A percentile compares a stretch with the other conserved stretches of the same genome.
Evolutionary conservation across 2,888 invertebrate species (phyloP).

Genomic region (Dermolepida albohirtum): DNA sequence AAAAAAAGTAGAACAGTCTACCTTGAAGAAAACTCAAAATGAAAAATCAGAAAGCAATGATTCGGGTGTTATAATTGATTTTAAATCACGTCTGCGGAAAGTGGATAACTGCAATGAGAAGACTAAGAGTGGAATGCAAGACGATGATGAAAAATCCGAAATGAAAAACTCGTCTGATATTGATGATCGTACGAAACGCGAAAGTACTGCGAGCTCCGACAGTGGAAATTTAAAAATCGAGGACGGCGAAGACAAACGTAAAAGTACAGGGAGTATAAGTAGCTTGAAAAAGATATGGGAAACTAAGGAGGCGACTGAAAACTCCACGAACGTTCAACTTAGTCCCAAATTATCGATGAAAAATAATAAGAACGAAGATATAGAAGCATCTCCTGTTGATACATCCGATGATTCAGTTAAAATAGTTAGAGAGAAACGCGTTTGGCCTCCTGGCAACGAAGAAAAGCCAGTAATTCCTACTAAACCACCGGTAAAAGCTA

Average conservation of each 20-base stretch:
- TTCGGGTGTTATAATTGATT: conserved; percentile 79
- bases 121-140: conserved; percentile 58
- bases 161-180: conserved; percentile 47
- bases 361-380: conserved; percentile 63
- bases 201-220: conserved; percentile 65
- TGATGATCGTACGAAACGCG: conserved; percentile 62
- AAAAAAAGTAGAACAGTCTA: conserved; percentile 77
- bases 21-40: conserved; percentile 59
- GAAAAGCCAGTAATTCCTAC: conserved; percentile 79
- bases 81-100: conserved; percentile 85
- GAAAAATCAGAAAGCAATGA: conserved; percentile 69
- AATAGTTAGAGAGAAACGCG: conserved; percentile 65
- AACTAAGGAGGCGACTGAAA: conserved; percentile 73
- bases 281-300: conserved; percentile 95
- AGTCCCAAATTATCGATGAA: conserved; percentile 75
- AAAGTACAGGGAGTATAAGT: conserved; percentile 92
- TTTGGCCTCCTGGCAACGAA: conserved; percentile 68
- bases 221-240: conserved; percentile 65
- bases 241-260: conserved; percentile 85
- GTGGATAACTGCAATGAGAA: conserved; percentile 73
- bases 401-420: conserved; percentile 62
- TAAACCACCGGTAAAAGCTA: conserved; percentile 74
- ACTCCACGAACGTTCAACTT: conserved; percentile 68
- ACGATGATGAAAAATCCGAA: conserved; percentile 51
- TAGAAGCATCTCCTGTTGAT: conserved; percentile 61